phyloP scores from a whole-genome alignment of 2,797 vertebrate species.

The Hipposideros larvatus region DNA sequence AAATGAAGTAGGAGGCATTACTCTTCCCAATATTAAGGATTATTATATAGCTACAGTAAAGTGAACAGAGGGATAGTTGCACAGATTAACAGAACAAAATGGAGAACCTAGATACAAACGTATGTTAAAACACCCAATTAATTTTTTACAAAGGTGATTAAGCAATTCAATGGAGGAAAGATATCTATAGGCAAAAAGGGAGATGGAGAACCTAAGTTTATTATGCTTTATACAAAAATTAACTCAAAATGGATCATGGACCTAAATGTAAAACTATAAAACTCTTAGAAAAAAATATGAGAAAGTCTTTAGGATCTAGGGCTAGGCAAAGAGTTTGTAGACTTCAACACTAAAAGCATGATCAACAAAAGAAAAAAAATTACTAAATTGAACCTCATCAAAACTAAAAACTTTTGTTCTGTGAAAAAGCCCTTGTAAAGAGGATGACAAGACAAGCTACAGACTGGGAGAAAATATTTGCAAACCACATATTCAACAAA shows the following conservation, averaged over 20 bases:
- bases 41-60: neutral
- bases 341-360: neutral
- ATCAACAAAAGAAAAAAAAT: neutral
- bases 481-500: neutral
- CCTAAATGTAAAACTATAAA: neutral
- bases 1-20: neutral
- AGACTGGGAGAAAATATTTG: neutral
- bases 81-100: neutral
- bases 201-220: neutral
- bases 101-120: neutral
- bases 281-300: neutral
- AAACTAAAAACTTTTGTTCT: neutral
- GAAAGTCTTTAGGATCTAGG: neutral
- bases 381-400: neutral
- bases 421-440: neutral
- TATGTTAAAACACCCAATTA: neutral
- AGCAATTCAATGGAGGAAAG: neutral
- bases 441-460: neutral
- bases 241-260: neutral
- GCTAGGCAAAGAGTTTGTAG: neutral
- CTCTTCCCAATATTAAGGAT: neutral
- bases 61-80: too few species aligned
- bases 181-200: neutral
- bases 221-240: neutral
- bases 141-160: neutral